Evolutionary conservation across 2,888 invertebrate species (phyloP).

Genomic region (Nowickia ferox): DNA sequence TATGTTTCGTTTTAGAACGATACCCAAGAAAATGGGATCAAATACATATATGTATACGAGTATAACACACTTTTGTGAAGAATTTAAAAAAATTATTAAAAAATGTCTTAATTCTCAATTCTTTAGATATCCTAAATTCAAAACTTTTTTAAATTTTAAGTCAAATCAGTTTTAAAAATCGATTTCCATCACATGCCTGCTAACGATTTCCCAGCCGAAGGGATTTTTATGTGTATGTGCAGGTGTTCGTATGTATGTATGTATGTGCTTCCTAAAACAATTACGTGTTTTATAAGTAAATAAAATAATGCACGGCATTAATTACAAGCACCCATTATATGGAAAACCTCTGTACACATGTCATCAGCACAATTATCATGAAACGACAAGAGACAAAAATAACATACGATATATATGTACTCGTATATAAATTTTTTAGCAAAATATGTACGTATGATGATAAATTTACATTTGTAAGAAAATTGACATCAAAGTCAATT

Average conservation of each 20-base stretch:
- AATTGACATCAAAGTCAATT: slow-evolving; percentile 69
- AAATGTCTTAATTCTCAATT: too few relatives aligned
- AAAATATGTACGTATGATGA: slow-evolving; percentile 11
- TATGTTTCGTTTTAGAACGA: too few relatives aligned
- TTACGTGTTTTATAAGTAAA: background rate
- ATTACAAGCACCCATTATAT: slow-evolving; percentile 17
- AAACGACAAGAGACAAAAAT: background rate
- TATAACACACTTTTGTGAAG: too few relatives aligned
- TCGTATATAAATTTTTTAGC: background rate
- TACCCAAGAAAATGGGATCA: too few relatives aligned
- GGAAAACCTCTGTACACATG: slow-evolving; percentile 3
- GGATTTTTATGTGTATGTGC: background rate
- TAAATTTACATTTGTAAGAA: slow-evolving; percentile 41
- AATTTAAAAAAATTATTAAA: too few relatives aligned
- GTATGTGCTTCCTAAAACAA: background rate
- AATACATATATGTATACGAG: too few relatives aligned
- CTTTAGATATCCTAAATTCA: too few relatives aligned
- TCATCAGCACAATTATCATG: slow-evolving; percentile 12
- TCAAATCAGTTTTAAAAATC: too few relatives aligned
- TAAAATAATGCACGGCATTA: slow-evolving; percentile 10
- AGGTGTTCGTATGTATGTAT: too few relatives aligned
- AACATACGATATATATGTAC: background rate
- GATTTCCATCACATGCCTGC: too few relatives aligned
- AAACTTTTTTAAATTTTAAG: too few relatives aligned
- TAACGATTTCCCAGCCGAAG: background rate